These are phyloP conservation scores for Cyrtodaria siliqua DNA, from an alignment of 2,888 invertebrate genomes.

Conservation along the genomic window DNA sequence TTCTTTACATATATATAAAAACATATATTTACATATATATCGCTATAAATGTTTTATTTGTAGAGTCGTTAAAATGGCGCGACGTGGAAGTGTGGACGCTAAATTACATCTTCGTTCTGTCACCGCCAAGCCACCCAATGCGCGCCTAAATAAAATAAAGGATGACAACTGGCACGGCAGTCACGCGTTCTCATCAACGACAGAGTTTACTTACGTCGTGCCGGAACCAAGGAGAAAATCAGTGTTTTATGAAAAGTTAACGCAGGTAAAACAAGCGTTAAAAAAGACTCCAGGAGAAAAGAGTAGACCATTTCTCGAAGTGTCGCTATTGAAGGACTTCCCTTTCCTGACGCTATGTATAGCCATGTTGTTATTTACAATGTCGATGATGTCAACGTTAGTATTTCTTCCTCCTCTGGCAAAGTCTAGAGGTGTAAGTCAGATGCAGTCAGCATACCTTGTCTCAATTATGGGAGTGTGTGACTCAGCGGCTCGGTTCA, in stretches of 20 bases:
- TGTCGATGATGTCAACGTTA: constrained; percentile 69
- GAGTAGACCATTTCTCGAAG: constrained; percentile 57
- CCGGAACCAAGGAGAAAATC: constrained; percentile 53
- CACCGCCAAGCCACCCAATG: constrained; percentile 24
- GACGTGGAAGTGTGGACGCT: constrained; percentile 58
- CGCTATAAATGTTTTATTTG: too few relatives aligned
- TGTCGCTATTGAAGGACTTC: constrained; percentile 64
- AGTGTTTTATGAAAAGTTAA: constrained; percentile 51
- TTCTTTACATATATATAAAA: too few relatives aligned
- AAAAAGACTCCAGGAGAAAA: constrained; percentile 27
- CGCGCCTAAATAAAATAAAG: constrained; percentile 13
- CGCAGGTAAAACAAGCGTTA: constrained; percentile 41
- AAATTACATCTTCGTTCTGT: constrained; percentile 25
- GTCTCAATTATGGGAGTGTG: constrained; percentile 95
- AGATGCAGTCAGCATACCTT: constrained; percentile 89
- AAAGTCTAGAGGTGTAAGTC: constrained; percentile 62
- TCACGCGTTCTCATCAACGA: constrained; percentile 52
- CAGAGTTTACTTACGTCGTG: constrained; percentile 56
- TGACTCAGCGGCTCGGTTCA: constrained; percentile 95
- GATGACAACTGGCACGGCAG: constrained; percentile 49
- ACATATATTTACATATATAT: too few relatives aligned
- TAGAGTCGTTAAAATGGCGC: constrained; percentile 44
- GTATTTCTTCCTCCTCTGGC: constrained; percentile 74
- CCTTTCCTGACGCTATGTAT: constrained; percentile 67
- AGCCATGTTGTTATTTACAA: constrained; percentile 65